phyloP scores from a whole-genome alignment of 2,113 vertebrate species.

The Bettongia penicillata region DNA sequence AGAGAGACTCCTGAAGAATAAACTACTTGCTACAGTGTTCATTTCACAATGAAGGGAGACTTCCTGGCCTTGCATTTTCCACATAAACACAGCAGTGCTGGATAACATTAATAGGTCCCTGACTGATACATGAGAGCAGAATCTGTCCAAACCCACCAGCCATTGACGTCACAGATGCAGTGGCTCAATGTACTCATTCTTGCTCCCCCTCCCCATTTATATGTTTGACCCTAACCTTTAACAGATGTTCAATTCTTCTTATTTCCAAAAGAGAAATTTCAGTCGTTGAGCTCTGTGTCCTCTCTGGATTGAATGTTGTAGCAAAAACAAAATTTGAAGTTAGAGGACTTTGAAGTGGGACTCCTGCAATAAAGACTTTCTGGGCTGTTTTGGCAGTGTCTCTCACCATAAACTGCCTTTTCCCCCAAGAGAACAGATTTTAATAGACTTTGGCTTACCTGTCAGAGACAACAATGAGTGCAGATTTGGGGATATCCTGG shows the following conservation, averaged over 20 bases:
- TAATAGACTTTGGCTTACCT: background rate
- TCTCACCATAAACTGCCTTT: background rate
- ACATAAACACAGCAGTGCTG: conserved; percentile 83
- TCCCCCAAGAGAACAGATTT: background rate
- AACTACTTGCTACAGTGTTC: conserved; percentile 80
- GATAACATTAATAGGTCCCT: conserved; percentile 82
- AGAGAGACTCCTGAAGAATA: conserved; percentile 41
- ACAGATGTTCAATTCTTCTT: conserved; percentile 85
- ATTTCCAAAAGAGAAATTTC: conserved; percentile 73
- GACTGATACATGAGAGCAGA: conserved; percentile 78
- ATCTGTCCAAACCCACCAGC: conserved; percentile 76
- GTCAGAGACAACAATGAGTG: background rate
- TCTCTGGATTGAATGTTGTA: conserved; percentile 58
- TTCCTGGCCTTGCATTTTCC: conserved; percentile 89
- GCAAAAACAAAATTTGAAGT: conserved; percentile 69
- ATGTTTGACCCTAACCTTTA: conserved; percentile 87
- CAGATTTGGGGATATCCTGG: background rate
- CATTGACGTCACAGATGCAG: conserved; percentile 85
- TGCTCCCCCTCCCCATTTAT: conserved; percentile 81
- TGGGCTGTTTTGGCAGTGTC: background rate
- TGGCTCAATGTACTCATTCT: conserved; percentile 81
- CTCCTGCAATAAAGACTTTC: background rate
- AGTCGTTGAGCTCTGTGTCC: conserved; percentile 69
- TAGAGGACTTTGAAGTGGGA: conserved; percentile 4
- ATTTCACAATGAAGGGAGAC: conserved; percentile 83